Evolutionary conservation across 2,113 vertebrate genomes (phyloP).

Genomic region (Perca schrenkii): DNA sequence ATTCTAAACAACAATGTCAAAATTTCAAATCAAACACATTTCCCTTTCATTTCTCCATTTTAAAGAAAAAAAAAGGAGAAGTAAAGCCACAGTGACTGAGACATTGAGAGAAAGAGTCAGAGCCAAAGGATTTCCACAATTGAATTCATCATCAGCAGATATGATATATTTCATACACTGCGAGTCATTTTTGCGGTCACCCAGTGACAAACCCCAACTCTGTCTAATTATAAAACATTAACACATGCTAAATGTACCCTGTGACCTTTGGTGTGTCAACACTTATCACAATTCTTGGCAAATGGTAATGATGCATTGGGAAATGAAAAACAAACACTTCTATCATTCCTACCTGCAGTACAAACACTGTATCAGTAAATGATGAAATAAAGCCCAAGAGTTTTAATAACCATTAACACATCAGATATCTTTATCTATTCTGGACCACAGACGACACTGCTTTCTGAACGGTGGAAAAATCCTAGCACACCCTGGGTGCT

Average conservation of each 20-base stretch:
- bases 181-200: neutral
- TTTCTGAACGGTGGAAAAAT: no score
- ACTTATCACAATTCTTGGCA: neutral
- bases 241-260: neutral
- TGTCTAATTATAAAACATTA: neutral
- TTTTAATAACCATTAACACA: conserved; percentile 7
- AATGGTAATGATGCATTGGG: neutral
- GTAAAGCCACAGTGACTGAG: neutral
- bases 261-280: neutral
- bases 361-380: conserved; percentile 2
- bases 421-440: no score
- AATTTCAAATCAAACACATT: neutral
- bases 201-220: neutral
- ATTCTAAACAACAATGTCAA: neutral
- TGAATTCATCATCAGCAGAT: neutral
- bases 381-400: neutral
- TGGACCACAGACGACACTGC: no score
- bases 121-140: neutral
- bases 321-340: conserved; percentile 23
- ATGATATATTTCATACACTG: neutral
- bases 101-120: neutral
- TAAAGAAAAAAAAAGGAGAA: conserved; percentile 11
- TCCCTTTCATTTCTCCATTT: conserved; percentile 6
- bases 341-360: neutral
- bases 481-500: no score